These are phyloP conservation scores for Leptinotarsa lineolata DNA, from an alignment of 1,140 invertebrate genomes.

Conservation along the genomic window DNA sequence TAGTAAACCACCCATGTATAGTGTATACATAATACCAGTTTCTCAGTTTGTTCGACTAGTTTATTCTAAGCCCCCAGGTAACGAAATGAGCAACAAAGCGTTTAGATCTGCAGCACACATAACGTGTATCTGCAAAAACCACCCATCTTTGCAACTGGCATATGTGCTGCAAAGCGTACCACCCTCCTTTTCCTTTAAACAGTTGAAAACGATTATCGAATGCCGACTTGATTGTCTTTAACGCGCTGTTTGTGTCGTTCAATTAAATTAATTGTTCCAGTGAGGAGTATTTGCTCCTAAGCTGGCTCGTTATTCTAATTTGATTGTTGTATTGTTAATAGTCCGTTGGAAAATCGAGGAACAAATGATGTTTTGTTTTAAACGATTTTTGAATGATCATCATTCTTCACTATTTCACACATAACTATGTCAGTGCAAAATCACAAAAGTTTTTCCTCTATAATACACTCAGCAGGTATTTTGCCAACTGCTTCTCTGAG, in stretches of 20 bases:
- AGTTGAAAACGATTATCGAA: constrained; percentile 33
- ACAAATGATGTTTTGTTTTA: constrained; percentile 1
- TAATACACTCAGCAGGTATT: too few species aligned
- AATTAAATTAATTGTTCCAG: constrained; percentile 42
- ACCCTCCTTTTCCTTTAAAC: constrained; percentile 2
- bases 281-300: constrained; percentile 33
- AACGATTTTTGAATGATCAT: background rate
- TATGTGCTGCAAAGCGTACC: background rate
- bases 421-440: too few species aligned
- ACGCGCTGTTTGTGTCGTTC: constrained; percentile 43
- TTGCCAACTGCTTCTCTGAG: too few species aligned
- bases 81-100: constrained; percentile 14
- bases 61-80: background rate
- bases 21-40: too few species aligned
- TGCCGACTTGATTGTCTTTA: constrained; percentile 36
- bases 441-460: too few species aligned
- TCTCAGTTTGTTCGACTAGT: background rate
- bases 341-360: constrained; percentile 29
- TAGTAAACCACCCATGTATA: too few species aligned
- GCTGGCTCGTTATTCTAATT: constrained; percentile 40
- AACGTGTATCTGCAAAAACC: background rate
- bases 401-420: too few species aligned
- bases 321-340: constrained; percentile 39
- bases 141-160: background rate
- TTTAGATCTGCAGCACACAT: background rate